Evolutionary conservation across 2,888 invertebrate species (phyloP).

Genomic region (Brachyopa scutellaris): DNA sequence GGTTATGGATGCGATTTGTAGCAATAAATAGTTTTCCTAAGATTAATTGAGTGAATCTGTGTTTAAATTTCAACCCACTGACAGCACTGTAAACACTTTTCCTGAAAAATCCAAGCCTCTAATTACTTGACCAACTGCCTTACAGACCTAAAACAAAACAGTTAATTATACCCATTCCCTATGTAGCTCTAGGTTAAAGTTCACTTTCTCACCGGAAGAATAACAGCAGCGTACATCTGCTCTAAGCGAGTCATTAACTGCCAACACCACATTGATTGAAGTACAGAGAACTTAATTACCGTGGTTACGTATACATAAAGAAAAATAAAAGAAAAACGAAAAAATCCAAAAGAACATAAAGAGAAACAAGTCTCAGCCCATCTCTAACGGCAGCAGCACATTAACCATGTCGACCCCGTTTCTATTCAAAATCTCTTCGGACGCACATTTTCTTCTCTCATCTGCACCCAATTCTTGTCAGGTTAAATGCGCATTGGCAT

Average conservation of each 20-base stretch:
- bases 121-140: constrained; percentile 24
- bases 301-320: constrained; percentile 29
- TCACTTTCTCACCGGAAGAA: constrained; percentile 31
- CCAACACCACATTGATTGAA: constrained; percentile 22
- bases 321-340: not conserved
- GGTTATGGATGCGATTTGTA: no score
- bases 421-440: constrained; percentile 50
- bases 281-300: constrained; percentile 33
- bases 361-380: constrained; percentile 13
- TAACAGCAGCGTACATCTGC: not conserved
- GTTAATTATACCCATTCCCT: not conserved
- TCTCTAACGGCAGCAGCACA: constrained; percentile 45
- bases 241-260: no score
- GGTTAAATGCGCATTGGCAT: constrained; percentile 60
- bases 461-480: constrained; percentile 33
- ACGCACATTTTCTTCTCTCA: constrained; percentile 31
- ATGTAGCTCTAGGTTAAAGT: constrained; percentile 11
- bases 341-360: not conserved
- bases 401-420: constrained; percentile 56
- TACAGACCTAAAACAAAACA: constrained; percentile 3
- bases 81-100: no score
- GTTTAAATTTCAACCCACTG: no score
- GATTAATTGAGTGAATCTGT: not conserved
- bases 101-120: no score
- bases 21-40: no score